A percentile compares a stretch with the other conserved stretches of the same genome.
phyloP scores from a whole-genome alignment of 2,797 vertebrate genomes.

The Dicrostonyx torquatus region DNA sequence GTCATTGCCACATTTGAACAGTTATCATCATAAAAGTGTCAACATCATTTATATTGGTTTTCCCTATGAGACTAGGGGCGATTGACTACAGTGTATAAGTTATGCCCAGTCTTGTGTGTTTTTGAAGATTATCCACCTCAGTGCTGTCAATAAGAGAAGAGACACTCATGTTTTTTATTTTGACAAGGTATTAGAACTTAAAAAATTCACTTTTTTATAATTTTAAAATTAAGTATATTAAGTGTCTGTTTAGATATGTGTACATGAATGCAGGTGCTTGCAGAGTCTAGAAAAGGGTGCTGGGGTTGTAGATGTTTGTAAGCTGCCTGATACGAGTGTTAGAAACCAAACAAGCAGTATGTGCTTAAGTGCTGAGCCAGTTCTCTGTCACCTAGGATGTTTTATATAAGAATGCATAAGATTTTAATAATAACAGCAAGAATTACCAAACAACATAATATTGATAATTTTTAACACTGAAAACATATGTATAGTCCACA shows the following conservation, averaged over 20 bases:
- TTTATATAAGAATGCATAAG: constrained; percentile 1
- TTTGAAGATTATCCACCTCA: background rate
- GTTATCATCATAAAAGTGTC: background rate
- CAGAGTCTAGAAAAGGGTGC: background rate
- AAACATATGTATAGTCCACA: background rate
- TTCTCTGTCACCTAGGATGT: background rate
- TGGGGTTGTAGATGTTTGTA: background rate
- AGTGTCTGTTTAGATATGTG: background rate
- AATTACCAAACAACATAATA: background rate
- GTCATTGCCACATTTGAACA: background rate
- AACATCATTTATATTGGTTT: constrained; percentile 3
- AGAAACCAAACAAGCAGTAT: background rate
- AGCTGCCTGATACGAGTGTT: background rate
- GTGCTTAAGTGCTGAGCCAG: background rate
- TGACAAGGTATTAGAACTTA: background rate
- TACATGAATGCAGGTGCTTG: background rate
- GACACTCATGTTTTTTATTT: constrained; percentile 49
- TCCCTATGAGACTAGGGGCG: background rate
- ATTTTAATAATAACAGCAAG: background rate
- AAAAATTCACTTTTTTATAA: background rate
- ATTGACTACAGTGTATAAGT: background rate
- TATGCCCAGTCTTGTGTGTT: background rate
- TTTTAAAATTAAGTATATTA: background rate
- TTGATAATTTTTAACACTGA: constrained; percentile 10
- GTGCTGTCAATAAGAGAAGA: background rate